Conservation (phyloP, 2,113 vertebrate genomes). For the Orthonyx spaldingii region DNA sequence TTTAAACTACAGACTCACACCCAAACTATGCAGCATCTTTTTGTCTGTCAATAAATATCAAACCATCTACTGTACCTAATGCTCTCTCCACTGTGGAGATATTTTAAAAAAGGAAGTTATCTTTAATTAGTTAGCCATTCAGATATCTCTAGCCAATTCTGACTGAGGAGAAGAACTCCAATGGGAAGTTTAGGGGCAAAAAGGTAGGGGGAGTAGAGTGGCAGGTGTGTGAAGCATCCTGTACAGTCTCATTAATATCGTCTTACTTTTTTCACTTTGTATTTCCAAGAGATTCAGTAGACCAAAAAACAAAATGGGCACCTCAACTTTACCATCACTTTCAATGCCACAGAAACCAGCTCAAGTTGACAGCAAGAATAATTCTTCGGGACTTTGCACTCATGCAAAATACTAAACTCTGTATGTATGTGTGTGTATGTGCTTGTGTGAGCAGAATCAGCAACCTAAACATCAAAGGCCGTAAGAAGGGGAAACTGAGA, state of each 20-base stretch:
- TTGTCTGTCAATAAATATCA: background rate
- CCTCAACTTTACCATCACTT: background rate
- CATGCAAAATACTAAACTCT: background rate
- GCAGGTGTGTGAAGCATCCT: rapidly evolving
- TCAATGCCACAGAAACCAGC: background rate
- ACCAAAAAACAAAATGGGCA: background rate
- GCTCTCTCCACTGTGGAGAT: background rate
- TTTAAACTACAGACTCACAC: background rate
- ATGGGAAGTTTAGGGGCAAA: background rate
- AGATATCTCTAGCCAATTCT: background rate
- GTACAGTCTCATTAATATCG: background rate
- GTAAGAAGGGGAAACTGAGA: background rate
- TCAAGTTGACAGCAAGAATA: background rate
- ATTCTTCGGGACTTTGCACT: background rate
- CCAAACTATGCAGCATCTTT: background rate
- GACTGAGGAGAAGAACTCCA: background rate
- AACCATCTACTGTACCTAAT: background rate
- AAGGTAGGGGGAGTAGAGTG: rapidly evolving
- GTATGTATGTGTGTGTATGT: too few relatives aligned
- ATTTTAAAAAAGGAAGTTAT: background rate
- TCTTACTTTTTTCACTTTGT: background rate
- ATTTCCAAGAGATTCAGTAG: background rate
- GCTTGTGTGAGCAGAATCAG: background rate
- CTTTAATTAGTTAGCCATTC: background rate
- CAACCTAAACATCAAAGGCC: background rate